These are phyloP conservation scores for Xestia sexstrigata DNA, from an alignment of 2,888 invertebrate species.

Conservation along the genomic window DNA sequence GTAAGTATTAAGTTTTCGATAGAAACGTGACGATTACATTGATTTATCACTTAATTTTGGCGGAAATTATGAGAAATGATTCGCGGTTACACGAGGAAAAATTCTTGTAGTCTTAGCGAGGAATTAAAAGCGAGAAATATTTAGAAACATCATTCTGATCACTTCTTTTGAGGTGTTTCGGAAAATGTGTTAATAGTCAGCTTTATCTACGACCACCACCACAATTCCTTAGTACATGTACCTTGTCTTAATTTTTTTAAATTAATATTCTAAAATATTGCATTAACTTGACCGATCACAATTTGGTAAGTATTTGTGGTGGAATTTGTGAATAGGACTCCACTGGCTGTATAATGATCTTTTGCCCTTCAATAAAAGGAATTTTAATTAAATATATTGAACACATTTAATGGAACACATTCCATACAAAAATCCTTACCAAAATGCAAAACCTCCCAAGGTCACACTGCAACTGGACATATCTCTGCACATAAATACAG, in stretches of 20 bases:
- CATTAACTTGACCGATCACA: neutral
- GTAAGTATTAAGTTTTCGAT: conserved; percentile 23
- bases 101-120: neutral
- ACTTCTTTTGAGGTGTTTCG: neutral
- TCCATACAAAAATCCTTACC: neutral
- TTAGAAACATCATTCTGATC: neutral
- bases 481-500: neutral
- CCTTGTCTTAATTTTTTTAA: neutral
- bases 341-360: neutral
- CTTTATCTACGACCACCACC: neutral
- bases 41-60: conserved; percentile 38
- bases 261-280: neutral
- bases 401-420: too few relatives aligned
- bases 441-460: neutral
- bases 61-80: conserved; percentile 25
- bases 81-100: neutral
- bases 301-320: neutral
- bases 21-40: conserved; percentile 38
- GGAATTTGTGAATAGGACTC: neutral
- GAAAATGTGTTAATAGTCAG: neutral
- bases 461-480: neutral
- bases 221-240: neutral
- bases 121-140: neutral
- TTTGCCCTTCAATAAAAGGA: neutral
- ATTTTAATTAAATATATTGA: too few relatives aligned